Evolutionary conservation across 2,797 vertebrate species (phyloP).

Genomic region (Prunella strophiata): DNA sequence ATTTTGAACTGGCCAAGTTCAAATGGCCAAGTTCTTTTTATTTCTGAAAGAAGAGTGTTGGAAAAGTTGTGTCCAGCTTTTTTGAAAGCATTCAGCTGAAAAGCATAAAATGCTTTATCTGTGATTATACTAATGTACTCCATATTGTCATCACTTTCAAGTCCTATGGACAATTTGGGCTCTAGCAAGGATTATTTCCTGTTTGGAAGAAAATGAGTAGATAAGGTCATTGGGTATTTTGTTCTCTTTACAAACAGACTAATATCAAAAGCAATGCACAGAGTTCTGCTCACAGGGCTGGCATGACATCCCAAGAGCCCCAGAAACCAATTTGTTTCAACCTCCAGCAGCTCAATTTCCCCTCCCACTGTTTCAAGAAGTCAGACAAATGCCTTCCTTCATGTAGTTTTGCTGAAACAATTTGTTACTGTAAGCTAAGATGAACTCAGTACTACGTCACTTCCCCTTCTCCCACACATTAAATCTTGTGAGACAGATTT

Average conservation of each 20-base stretch:
- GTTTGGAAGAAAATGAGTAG: not conserved
- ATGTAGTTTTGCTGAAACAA: not conserved
- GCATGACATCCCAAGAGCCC: not conserved
- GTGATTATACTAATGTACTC: not conserved
- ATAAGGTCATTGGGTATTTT: not conserved
- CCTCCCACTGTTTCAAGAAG: not conserved
- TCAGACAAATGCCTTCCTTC: not conserved
- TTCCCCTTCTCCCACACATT: not conserved
- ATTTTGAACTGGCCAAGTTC: slow-evolving; percentile 11
- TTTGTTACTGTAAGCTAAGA: not conserved
- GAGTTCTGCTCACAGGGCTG: not conserved
- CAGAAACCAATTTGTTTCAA: not conserved
- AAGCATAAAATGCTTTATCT: slow-evolving; percentile 6
- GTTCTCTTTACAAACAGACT: not conserved
- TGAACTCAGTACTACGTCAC: not conserved
- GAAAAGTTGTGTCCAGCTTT: not conserved
- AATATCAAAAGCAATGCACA: not conserved
- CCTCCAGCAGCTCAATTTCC: not conserved
- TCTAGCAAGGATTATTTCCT: not conserved
- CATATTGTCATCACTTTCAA: not conserved
- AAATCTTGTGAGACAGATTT: not conserved
- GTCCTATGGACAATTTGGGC: not conserved
- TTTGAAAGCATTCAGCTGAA: not conserved
- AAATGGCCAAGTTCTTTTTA: not conserved
- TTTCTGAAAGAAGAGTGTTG: not conserved